Evolutionary conservation across 2,113 vertebrate genomes (phyloP).

Genomic region (Petaurus breviceps): DNA sequence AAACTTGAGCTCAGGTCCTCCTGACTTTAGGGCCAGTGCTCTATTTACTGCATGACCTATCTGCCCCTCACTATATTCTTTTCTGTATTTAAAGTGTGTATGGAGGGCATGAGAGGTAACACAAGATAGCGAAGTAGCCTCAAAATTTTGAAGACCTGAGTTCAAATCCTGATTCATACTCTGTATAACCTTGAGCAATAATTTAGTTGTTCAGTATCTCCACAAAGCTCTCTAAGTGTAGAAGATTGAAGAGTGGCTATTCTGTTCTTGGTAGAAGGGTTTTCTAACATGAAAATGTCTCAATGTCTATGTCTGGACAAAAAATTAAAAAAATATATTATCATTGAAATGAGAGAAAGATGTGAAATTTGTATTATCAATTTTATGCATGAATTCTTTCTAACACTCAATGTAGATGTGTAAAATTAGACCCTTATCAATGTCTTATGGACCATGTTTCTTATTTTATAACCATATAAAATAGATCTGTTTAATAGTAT

Average conservation of each 20-base stretch:
- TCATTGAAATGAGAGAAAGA: background rate
- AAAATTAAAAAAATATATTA: background rate
- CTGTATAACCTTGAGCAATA: background rate
- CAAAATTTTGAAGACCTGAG: background rate
- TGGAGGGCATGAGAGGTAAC: background rate
- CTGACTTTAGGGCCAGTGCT: no score
- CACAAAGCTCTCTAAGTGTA: background rate
- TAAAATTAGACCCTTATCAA: conserved; percentile 41
- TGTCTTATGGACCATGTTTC: background rate
- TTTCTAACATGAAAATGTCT: conserved; percentile 19
- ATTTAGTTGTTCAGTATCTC: background rate
- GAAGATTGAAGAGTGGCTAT: background rate
- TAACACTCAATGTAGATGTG: background rate
- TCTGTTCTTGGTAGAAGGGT: background rate
- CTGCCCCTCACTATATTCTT: background rate
- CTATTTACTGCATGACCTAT: no score
- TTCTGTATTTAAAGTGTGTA: background rate
- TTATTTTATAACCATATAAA: conserved; percentile 36
- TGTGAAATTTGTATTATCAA: background rate
- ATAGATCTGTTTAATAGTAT: conserved; percentile 22
- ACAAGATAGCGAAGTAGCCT: background rate
- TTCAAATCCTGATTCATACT: background rate
- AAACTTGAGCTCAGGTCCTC: no score
- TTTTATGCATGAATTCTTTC: background rate
- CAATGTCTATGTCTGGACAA: conserved; percentile 11